A percentile compares a stretch with the other conserved stretches of the same genome.
These are phyloP conservation scores for Anneissia japonica DNA, from an alignment of 35 echinoderm and acorn worm species.

Conservation along the genomic window DNA sequence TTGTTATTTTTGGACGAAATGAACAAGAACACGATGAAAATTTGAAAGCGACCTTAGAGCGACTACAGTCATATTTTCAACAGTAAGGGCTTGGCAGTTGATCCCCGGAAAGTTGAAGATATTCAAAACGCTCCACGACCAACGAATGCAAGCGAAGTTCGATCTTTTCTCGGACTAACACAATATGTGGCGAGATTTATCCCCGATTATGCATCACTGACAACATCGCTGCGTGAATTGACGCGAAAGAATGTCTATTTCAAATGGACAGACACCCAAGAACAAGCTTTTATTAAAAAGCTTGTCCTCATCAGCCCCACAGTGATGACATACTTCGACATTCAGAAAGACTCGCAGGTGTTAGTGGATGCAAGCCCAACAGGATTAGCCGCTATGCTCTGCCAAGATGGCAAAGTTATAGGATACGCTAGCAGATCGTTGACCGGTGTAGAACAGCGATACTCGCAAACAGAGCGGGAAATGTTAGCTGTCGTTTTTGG, in stretches of 20 bases:
- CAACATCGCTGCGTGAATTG: conserved; percentile 21
- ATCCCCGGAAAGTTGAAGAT: not conserved
- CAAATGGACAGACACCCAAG: conserved; percentile 34
- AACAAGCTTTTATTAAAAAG: conserved; percentile 19
- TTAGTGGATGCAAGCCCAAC: conserved; percentile 4
- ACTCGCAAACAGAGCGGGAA: conserved; percentile 47
- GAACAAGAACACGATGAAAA: conserved; percentile 28
- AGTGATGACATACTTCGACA: not conserved
- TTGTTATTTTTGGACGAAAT: conserved; percentile 23
- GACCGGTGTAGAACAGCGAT: conserved; percentile 27
- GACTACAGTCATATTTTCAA: not conserved
- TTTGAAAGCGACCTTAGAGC: conserved; percentile 12
- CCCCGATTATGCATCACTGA: conserved; percentile 3
- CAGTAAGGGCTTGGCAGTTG: not conserved
- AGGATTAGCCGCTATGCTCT: not conserved
- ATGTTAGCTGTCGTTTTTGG: conserved; percentile 30
- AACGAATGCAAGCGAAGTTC: not conserved
- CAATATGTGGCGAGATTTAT: conserved; percentile 41
- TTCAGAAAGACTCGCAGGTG: not conserved
- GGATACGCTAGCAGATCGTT: conserved; percentile 38
- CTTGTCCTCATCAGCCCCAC: too few relatives aligned
- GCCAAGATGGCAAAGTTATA: not conserved
- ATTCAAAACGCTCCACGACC: not conserved
- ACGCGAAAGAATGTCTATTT: conserved; percentile 5
- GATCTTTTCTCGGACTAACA: conserved; percentile 27